A percentile compares a stretch with the other conserved stretches of the same genome.
These are phyloP conservation scores for Ceraclea dissimilis DNA, from an alignment of 2,888 invertebrate species.

Conservation along the genomic window DNA sequence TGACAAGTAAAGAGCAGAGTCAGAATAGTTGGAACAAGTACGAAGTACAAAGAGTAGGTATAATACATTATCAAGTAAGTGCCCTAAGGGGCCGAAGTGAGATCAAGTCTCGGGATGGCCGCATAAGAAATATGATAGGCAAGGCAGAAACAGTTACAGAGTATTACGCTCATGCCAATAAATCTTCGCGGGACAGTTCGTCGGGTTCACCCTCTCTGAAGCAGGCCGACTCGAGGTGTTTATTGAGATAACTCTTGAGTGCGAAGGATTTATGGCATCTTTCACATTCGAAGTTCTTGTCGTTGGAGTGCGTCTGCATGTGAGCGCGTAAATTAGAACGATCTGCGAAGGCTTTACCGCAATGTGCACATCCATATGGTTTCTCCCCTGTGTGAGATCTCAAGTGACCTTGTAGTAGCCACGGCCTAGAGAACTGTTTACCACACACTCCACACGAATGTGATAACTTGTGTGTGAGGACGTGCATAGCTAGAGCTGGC, in stretches of 20 bases:
- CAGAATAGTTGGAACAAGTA: conserved; percentile 17
- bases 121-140: conserved; percentile 20
- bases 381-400: conserved; percentile 91
- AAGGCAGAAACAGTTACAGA: conserved; percentile 3
- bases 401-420: conserved; percentile 83
- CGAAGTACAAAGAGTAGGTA: conserved; percentile 7
- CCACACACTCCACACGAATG: conserved; percentile 91
- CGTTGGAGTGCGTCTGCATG: conserved; percentile 89
- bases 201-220: conserved; percentile 53
- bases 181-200: conserved; percentile 60
- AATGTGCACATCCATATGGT: conserved; percentile 87
- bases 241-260: conserved; percentile 90
- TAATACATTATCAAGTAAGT: conserved; percentile 1
- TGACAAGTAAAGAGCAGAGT: conserved; percentile 16
- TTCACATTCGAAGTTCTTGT: conserved; percentile 82
- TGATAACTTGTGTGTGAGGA: conserved; percentile 86
- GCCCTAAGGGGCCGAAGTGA: conserved; percentile 18
- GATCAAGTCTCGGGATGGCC: conserved; percentile 21
- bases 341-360: conserved; percentile 93
- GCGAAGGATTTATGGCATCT: conserved; percentile 88
- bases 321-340: conserved; percentile 89
- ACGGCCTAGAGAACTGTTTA: conserved; percentile 94
- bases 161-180: conserved; percentile 16
- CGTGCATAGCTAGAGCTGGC: conserved; percentile 94
- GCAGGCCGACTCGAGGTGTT: conserved; percentile 90